These are phyloP conservation scores for Oxyura jamaicensis DNA, from an alignment of 2,113 vertebrate genomes.

Conservation along the genomic window DNA sequence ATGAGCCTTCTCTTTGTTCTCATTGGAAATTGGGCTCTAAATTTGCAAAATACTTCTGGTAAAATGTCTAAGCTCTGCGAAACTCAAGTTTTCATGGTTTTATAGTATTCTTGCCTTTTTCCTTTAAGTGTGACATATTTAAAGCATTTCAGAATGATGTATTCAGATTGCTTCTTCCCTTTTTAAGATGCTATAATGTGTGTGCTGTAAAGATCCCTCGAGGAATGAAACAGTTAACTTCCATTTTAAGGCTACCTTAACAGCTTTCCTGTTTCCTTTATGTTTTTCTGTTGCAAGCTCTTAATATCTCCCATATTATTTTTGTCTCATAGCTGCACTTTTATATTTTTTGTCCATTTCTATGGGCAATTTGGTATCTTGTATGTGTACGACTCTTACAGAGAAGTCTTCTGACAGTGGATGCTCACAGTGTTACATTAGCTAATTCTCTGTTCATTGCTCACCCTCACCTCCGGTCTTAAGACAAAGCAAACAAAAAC, in stretches of 20 bases:
- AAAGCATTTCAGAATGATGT: background rate
- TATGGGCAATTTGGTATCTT: background rate
- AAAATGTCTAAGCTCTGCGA: background rate
- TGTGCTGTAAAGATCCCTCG: background rate
- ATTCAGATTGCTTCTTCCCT: background rate
- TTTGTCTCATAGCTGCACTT: background rate
- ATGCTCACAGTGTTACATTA: background rate
- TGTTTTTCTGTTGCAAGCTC: background rate
- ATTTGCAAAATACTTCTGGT: background rate
- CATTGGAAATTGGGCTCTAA: background rate
- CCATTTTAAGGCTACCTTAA: background rate
- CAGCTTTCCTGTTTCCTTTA: background rate
- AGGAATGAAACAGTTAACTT: background rate
- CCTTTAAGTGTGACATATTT: background rate
- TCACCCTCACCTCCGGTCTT: rapidly evolving
- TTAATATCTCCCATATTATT: background rate
- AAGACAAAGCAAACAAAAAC: background rate
- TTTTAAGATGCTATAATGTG: background rate
- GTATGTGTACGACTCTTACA: background rate
- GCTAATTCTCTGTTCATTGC: background rate
- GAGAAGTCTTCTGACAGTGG: background rate
- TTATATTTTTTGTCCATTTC: background rate
- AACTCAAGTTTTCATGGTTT: background rate
- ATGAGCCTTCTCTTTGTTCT: background rate
- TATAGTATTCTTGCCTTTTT: background rate